A percentile compares a stretch with the other conserved stretches of the same genome.
These are phyloP conservation scores for Blastobasis adustella DNA, from an alignment of 2,888 invertebrate species.

Conservation along the genomic window DNA sequence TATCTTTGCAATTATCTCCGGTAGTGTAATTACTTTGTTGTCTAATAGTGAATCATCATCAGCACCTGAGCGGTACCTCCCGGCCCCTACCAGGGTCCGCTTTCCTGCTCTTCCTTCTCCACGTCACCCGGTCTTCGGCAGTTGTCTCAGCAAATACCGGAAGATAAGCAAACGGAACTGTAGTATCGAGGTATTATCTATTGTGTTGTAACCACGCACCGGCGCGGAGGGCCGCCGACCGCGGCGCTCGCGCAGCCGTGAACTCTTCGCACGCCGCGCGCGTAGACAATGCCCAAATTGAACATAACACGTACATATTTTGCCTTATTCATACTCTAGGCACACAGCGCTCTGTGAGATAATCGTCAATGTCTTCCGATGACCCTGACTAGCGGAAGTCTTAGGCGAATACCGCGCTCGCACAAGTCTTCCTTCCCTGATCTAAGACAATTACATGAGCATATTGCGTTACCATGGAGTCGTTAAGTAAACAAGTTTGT, in stretches of 20 bases:
- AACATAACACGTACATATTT: constrained; percentile 3
- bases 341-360: constrained; percentile 5
- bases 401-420: constrained; percentile 3
- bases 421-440: no score
- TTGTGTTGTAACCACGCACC: background rate
- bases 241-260: constrained; percentile 6
- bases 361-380: constrained; percentile 7
- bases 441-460: no score
- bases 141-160: constrained; percentile 24
- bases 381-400: constrained; percentile 13
- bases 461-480: no score
- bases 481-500: no score
- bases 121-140: no score
- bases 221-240: background rate
- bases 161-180: constrained; percentile 15
- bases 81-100: no score
- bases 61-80: no score
- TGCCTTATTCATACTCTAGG: constrained; percentile 3
- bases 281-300: constrained; percentile 8
- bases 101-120: no score
- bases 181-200: background rate
- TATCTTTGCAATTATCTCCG: no score
- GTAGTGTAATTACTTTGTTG: no score
- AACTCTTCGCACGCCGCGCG: constrained; percentile 5
- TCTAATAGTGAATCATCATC: no score